Evolutionary conservation across 2,113 vertebrate species (phyloP), one percentile per base, ranked within the genome.

Genomic region (Engraulis encrasicolus): DNA sequence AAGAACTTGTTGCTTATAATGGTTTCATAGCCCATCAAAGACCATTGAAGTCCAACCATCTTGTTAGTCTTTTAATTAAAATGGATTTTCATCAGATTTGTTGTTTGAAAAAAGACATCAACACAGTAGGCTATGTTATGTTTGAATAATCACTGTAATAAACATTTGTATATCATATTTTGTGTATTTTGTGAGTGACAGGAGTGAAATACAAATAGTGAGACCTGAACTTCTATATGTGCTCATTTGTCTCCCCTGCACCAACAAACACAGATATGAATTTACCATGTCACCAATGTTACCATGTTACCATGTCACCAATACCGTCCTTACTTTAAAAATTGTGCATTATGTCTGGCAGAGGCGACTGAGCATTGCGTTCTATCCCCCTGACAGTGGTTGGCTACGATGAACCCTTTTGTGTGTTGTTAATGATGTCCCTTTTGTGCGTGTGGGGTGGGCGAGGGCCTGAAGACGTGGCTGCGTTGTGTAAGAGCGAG

Each of bases 371-470:
- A 78, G 36, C 20, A 6, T 50, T 78, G 81, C 38, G 36, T 54
- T 6, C 37, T 27, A 6, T 11, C 48, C 81, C 61, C 15, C 74
- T 17, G 9, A 20, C 66, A 50, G 45, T 31, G 49, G 27, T 82
- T 23, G 37, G 58, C 83, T 89, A 85, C 84, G 81, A 58, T 80
- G 82, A 50, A 78, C 86, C 90, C 89, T 86, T 92, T 95, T 95
- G 94, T 95, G 92, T 85, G 6, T 81, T 88, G 91, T 91, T 96
- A 95, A 95, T 95, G 94, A 95, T 89, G 92, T 94, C 91, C 90
- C 90, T 94, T 94, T 94, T 87, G 88, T 89, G 84, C 82, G 31
- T 74, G 66, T 17, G 91, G 82, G 86, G 89, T 90, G 89, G 89
- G 89, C 81, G 90, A 90, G 91, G 45, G 93, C 92, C 89, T 92